A percentile compares a stretch with the other conserved stretches of the same genome.
phyloP scores from a whole-genome alignment of 1,140 invertebrate species.

The Achroia grisella region DNA sequence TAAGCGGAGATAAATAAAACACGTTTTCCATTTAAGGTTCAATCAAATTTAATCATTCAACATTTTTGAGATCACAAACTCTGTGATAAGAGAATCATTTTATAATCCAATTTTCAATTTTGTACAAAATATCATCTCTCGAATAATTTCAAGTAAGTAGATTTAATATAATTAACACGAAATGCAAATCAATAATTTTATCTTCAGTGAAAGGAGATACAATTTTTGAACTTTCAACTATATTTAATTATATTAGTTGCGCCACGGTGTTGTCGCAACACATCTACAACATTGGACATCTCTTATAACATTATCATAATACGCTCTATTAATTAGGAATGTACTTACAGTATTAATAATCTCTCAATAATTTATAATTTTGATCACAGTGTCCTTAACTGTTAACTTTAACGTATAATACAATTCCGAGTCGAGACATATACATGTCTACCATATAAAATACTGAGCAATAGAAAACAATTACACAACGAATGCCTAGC shows the following conservation, averaged over 20 bases:
- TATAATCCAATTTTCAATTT: conserved; percentile 62
- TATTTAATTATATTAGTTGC: conserved; percentile 6
- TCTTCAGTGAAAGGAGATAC: conserved; percentile 45
- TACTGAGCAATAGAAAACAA: conserved; percentile 72
- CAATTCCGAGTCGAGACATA: conserved; percentile 64
- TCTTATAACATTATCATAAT: conserved; percentile 57
- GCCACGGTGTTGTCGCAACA: not conserved
- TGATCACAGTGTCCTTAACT: conserved; percentile 72
- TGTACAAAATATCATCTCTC: conserved; percentile 71
- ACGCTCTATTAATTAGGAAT: conserved; percentile 69
- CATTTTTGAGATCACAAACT: conserved; percentile 67
- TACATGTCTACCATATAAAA: conserved; percentile 60
- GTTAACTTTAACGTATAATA: conserved; percentile 70
- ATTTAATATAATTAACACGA: conserved; percentile 53
- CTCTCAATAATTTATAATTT: conserved; percentile 74
- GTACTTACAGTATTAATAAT: conserved; percentile 71
- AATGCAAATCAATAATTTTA: conserved; percentile 55
- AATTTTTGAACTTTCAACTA: conserved; percentile 36
- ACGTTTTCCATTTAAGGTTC: conserved; percentile 32
- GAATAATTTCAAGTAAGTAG: conserved; percentile 46
- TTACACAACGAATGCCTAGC: conserved; percentile 48
- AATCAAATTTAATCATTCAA: conserved; percentile 66
- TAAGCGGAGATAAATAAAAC: conserved; percentile 14
- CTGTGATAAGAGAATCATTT: conserved; percentile 49
- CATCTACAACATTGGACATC: conserved; percentile 38